Evolutionary conservation across 23 tunicate genomes (phyloP), one percentile per base, ranked within the genome.

Genomic region (Corella eumyota): DNA sequence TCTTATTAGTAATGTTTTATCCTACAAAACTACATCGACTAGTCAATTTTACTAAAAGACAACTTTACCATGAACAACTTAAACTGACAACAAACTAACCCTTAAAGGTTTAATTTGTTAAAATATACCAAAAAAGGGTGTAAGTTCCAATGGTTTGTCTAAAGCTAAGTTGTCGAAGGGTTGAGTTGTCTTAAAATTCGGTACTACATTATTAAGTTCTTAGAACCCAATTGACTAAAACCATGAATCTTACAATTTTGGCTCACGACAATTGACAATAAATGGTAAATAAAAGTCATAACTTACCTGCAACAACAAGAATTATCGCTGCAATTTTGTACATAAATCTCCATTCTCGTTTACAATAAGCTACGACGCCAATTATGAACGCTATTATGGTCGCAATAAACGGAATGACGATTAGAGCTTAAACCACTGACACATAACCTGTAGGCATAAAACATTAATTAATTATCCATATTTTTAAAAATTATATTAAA

Each of bases 261-360:
- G n/a, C n/a, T n/a, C n/a, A n/a, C n/a, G n/a, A n/a, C n/a, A n/a
- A n/a, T n/a, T n/a, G n/a, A n/a, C n/a, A n/a, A n/a, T n/a, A n/a
- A n/a, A n/a, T n/a, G n/a, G n/a, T n/a, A n/a, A n/a, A n/a, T n/a
- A n/a, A n/a, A n/a, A n/a, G n/a, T n/a, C 61, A 29, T 17, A 60
- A 33, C 76, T 48, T 45, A 78, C 96, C 87, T 0, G 81, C 96
- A 40, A 78, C 46, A 27, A 88, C 79, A 22, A 88, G 81, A 21
- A 88, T 72, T 33, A 73, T 54, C 11, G 75, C 96, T 21, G 96
- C 75, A n/a, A 88, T 88, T 55, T 73, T 88, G 68, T 78, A 88
- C 24, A 88, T 45, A 35, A 62, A 28, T 50, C 96, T 72, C 88
- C 88, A 78, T 46, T 88, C 96, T n/a, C 96, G 68, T 56, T 88